phyloP scores from a whole-genome alignment of 2,797 vertebrate genomes.

The Perodicticus potto region DNA sequence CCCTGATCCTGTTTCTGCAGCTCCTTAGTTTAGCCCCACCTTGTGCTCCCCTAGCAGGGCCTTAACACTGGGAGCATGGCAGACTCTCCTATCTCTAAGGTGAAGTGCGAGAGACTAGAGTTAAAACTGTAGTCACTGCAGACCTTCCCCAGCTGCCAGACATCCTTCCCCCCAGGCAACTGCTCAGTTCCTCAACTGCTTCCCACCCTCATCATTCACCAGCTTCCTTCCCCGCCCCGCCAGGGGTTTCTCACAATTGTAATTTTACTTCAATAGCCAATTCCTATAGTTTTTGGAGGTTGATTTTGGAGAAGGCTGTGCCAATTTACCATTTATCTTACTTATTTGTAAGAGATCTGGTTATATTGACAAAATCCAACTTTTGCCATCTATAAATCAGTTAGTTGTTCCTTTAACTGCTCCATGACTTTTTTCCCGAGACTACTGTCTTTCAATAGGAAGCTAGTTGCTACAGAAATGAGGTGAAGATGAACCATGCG shows the following conservation, averaged over 20 bases:
- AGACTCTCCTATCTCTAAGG: neutral
- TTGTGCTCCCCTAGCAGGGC: too few relatives aligned
- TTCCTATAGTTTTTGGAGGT: neutral
- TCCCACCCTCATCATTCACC: neutral
- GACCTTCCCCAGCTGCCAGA: neutral
- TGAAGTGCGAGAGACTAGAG: neutral
- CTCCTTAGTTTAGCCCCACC: too few relatives aligned
- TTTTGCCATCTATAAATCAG: neutral
- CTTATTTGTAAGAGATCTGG: neutral
- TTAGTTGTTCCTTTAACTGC: neutral
- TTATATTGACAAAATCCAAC: neutral
- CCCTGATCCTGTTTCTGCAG: neutral
- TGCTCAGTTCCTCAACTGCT: neutral
- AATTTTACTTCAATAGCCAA: neutral
- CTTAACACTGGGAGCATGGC: neutral
- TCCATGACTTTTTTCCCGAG: neutral
- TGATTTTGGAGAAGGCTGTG: neutral
- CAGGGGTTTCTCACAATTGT: neutral
- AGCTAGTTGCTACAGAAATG: neutral
- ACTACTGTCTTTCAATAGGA: neutral
- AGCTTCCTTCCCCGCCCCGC: neutral
- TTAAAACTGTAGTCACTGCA: neutral
- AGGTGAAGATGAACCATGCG: neutral
- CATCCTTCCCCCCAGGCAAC: rapidly evolving
- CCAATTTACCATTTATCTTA: neutral